Base-by-base conservation (phyloP, 2,888 invertebrate species). In the Agrochola litura region DNA sequence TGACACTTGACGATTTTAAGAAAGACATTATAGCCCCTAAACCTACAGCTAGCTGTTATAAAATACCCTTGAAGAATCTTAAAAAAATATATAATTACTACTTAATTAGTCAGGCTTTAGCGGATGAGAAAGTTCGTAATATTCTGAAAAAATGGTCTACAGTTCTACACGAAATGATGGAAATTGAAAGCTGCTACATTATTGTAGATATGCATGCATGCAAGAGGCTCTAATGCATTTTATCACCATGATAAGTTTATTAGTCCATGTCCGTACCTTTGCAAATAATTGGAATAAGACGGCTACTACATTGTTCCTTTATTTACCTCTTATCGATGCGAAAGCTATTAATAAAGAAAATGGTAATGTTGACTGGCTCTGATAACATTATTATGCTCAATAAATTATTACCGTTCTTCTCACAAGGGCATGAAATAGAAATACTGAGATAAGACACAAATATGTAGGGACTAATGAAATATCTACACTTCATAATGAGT, bases 321-420 rank as follows among this genome's bases (percentile, higher is more conserved):
- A 49, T 43, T 58, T 64, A 64, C 43, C 54, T 65, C 65, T 61
- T 75, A 80, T 81, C 69, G 43, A 19, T 65, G 30, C n/a, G 61
- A 76, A 76, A 81, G 76, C 9, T 58, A 63, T 63, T 80, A 66
- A 67, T 63, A 43, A 80, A 70, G 22, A 54, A 56, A 60, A 58
- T 61, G 8, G 43, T 70, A 49, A 52, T 70, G 61, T 66, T 58
- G 46, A 63, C 65, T 43, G 37, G 1, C n/a, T 52, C 65, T 19
- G 80, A 67, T 81, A 66, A n/a, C 49, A 61, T 30, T 41, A 66
- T 56, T 58, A 30, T 66, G 49, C 16, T 56, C 49, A 75, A 75
- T 80, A 75, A 56, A 70, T 81, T 10, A 60, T n/a, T 19, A 37
- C 12, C 2, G 9, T 0, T 69, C 37, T n/a, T 46, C 54, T 73